Base-by-base conservation (phyloP, 2,113 vertebrate species). In the Motacilla tschutschensis region DNA sequence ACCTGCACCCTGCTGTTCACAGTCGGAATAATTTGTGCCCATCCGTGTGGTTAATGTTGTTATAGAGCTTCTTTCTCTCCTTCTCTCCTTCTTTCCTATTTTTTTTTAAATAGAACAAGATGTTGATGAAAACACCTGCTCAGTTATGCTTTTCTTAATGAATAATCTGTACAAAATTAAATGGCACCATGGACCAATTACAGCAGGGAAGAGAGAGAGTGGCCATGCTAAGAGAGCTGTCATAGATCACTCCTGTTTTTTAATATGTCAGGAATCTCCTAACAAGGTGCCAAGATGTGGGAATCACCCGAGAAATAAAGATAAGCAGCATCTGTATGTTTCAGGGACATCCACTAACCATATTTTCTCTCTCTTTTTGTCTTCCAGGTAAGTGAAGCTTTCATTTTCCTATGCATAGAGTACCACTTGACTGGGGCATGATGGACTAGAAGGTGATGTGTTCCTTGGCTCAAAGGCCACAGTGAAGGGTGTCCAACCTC, bases 321-420 rank as follows among this genome's bases (percentile, higher is more conserved):
- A 79, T 48, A 50, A 66, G 36, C 46, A 85, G 26, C 89, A 94
- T 90, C 84, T 87, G 64, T 9, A 26, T 43, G 13, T 91, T 93
- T 93, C 35, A 73, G 75, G 41, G 31, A 93, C 79, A 78, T 76
- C 20, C 41, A 66, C 82, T 96, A 94, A 95, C 51, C 2, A 0
- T 79, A 46, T 88, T 78, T 90, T 84, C 8, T 93, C 33, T 25
- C 26, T 54, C 54, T 81, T n/a, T 53, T 69, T 77, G 43, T 93
- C 73, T 88, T 77, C 26, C 97, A 98, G 97, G 97, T 98, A 97
- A 98, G 97, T 97, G 95, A 94, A 93, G 71, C 29, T 55, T 82
- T 80, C 65, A 10, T 92, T 93, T 93, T 93, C 75, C 53, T 86
- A 3, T 73, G 70, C 69, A 82, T 18, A 65, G 81, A 33, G 67